Evolutionary conservation across 2,113 vertebrate species (phyloP), one percentile per base, ranked within the genome.

Genomic region (Columba janthina): DNA sequence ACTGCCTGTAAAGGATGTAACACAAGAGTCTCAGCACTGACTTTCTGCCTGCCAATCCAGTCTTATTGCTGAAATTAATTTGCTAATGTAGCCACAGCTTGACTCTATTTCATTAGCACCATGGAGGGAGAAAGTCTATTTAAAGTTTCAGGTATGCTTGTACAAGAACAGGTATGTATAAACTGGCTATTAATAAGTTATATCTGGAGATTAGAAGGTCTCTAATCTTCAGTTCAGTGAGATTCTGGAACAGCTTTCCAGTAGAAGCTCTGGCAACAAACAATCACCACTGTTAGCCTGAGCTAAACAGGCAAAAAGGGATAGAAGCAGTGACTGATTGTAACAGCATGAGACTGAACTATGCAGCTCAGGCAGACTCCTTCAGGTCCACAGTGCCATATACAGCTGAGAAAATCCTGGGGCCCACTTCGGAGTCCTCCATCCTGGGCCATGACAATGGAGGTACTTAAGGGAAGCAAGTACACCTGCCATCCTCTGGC

Each of bases 401-500:
- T 54, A 24, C 10, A 82, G 11, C 29, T 65, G 38, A 82, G 62
- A 69, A 89, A 75, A 56, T 44, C 61, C 31, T 29, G 25, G 28
- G 20, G 29, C 56, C 50, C 7, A 3, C n/a, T 66, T 73, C 21
- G n/a, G 34, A 73, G 26, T 50, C 46, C 58, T 79, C 67, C 15
- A 22, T 25, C 36, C 14, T 26, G 36, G 31, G 9, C 66, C 44
- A 22, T 22, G n/a, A 28, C 58, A 54, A 24, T 9, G 34, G 54
- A 40, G 38, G 12, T 75, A 25, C 48, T 51, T 61, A 10, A n/a
- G 9, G 38, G 28, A 72, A 72, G 25, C 0, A 19, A 53, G 15
- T 36, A 19, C 4, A 34, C 7, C 28, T 34, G 73, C 4, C 36
- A 40, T 9, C 6, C 15, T 81, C 56, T 0, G 0, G 6, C 70